Evolutionary conservation across 2,888 invertebrate genomes (phyloP).

Genomic region (Stenodera caucasica): DNA sequence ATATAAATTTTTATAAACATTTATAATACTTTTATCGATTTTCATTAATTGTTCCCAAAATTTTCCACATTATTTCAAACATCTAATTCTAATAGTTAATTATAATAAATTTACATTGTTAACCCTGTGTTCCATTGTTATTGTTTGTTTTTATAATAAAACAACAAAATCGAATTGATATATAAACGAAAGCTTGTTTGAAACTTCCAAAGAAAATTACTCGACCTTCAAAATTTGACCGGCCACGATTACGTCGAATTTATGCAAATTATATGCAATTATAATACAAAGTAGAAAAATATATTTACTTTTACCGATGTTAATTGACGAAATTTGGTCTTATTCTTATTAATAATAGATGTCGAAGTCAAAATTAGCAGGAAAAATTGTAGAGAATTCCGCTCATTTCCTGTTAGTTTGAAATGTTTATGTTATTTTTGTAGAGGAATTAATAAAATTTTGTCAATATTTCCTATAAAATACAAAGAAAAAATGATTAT

Average conservation of each 20-base stretch:
- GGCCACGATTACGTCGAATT: constrained; percentile 9
- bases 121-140: constrained; percentile 17
- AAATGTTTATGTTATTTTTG: too few species aligned
- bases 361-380: too few species aligned
- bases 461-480: neutral
- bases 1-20: constrained; percentile 11
- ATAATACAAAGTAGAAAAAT: constrained; percentile 18
- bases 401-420: too few species aligned
- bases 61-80: constrained; percentile 3
- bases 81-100: too few species aligned
- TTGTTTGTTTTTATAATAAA: neutral
- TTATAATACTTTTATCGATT: constrained; percentile 1
- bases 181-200: constrained; percentile 1
- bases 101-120: constrained; percentile 2
- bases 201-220: neutral
- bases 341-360: too few species aligned
- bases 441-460: too few species aligned
- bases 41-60: constrained; percentile 17
- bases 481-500: constrained; percentile 4
- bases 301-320: constrained; percentile 11
- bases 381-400: too few species aligned
- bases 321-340: constrained; percentile 9
- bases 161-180: neutral
- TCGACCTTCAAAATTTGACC: constrained; percentile 13
- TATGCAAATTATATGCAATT: constrained; percentile 20